A percentile compares a stretch with the other conserved stretches of the same genome.
phyloP scores from a whole-genome alignment of 2,113 vertebrate species.

The Pholis gunnellus region DNA sequence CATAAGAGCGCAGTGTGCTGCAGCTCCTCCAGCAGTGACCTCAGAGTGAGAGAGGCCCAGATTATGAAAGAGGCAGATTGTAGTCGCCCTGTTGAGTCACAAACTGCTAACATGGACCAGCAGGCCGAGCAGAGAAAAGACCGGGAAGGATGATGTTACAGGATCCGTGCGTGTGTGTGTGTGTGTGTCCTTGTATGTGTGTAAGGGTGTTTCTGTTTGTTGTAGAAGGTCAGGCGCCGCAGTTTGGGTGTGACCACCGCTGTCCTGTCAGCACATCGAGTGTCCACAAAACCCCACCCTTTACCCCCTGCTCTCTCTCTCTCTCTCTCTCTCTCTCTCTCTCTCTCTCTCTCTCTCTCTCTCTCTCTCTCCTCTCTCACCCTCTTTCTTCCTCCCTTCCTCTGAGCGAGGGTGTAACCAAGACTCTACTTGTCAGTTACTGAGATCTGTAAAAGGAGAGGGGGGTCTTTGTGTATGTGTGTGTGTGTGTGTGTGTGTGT shows the following conservation, averaged over 20 bases:
- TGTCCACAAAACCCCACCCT: slow-evolving; percentile 73
- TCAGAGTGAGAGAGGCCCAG: slow-evolving; percentile 17
- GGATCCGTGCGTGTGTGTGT: neutral
- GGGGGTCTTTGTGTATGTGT: slow-evolving; percentile 43
- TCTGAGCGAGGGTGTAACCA: slow-evolving; percentile 79
- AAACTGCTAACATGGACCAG: slow-evolving; percentile 52
- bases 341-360: slow-evolving; percentile 44
- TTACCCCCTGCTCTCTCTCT: slow-evolving; percentile 49
- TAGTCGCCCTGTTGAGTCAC: slow-evolving; percentile 73
- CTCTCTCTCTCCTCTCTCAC: slow-evolving; percentile 43
- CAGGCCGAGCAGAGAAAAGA: slow-evolving; percentile 38
- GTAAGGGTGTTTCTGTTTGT: slow-evolving; percentile 73
- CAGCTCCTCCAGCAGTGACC: slow-evolving; percentile 1
- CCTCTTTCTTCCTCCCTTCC: slow-evolving; percentile 64
- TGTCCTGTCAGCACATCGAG: slow-evolving; percentile 80
- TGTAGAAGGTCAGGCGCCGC: slow-evolving; percentile 79
- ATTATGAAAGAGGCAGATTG: slow-evolving; percentile 70
- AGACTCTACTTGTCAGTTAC: slow-evolving; percentile 76
- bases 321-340: slow-evolving; percentile 42
- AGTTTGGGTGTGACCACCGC: slow-evolving; percentile 78
- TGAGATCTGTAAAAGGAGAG: slow-evolving; percentile 73
- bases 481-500: slow-evolving; percentile 35
- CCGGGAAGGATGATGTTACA: slow-evolving; percentile 62
- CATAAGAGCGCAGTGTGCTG: neutral
- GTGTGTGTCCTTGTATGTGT: slow-evolving; percentile 25